These are phyloP conservation scores for Calameuta filiformis DNA, from an alignment of 2,888 invertebrate genomes.

Conservation along the genomic window DNA sequence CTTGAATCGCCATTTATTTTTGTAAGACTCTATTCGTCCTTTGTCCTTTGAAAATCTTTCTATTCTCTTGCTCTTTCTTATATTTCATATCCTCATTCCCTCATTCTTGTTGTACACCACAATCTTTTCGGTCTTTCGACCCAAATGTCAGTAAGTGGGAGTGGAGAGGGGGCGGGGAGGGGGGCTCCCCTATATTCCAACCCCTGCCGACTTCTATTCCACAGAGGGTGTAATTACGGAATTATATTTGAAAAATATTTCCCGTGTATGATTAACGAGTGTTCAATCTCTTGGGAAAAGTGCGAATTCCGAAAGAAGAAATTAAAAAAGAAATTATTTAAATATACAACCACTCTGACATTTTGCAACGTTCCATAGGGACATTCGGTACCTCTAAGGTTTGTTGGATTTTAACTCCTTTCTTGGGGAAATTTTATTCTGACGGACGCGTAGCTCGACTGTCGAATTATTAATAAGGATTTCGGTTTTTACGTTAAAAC, in stretches of 20 bases:
- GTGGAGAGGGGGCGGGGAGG: too few species aligned
- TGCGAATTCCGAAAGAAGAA: slow-evolving; percentile 23
- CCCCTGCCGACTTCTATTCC: slow-evolving; percentile 7
- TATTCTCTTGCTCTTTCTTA: neutral
- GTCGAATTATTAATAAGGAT: neutral
- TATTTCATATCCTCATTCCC: slow-evolving; percentile 10
- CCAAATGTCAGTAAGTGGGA: too few species aligned
- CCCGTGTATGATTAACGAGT: slow-evolving; percentile 50
- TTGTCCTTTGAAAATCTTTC: slow-evolving; percentile 42
- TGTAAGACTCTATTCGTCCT: slow-evolving; percentile 34
- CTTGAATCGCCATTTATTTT: slow-evolving; percentile 54
- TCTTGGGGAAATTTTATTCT: neutral
- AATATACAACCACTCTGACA: slow-evolving; percentile 26
- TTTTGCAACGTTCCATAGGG: neutral
- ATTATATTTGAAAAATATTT: slow-evolving; percentile 47
- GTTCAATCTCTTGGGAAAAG: slow-evolving; percentile 30
- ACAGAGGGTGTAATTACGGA: slow-evolving; percentile 38
- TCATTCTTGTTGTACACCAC: neutral
- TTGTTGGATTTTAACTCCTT: neutral
- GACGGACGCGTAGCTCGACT: neutral
- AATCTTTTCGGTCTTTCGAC: neutral
- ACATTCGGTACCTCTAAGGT: neutral
- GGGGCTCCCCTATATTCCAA: too few species aligned
- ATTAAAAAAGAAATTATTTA: slow-evolving; percentile 33
- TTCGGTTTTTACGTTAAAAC: neutral